phyloP scores from a whole-genome alignment of 2,113 vertebrate genomes.

The Sphyrna mokarran region DNA sequence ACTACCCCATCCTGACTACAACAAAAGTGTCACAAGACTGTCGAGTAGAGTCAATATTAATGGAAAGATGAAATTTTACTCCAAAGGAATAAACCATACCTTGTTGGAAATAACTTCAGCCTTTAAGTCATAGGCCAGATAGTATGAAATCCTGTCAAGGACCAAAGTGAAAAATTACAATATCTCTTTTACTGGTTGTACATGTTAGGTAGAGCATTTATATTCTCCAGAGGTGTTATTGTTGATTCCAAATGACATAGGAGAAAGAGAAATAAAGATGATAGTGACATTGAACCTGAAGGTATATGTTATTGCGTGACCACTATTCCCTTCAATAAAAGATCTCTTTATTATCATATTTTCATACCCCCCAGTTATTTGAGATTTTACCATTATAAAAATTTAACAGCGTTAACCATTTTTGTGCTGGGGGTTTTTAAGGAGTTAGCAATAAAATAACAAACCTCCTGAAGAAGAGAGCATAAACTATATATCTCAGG shows the following conservation, averaged over 20 bases:
- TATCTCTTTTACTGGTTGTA: not conserved
- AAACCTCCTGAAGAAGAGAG: not conserved
- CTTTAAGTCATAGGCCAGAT: no score
- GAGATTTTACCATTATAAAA: not conserved
- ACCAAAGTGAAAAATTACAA: not conserved
- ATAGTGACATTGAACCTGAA: slow-evolving; percentile 29
- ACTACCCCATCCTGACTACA: not conserved
- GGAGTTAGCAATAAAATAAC: not conserved
- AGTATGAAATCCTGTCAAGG: not conserved
- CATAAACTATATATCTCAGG: not conserved
- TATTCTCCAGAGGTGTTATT: not conserved
- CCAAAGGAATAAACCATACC: not conserved
- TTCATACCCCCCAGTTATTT: not conserved
- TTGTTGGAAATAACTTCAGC: not conserved
- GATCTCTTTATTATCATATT: slow-evolving; percentile 25
- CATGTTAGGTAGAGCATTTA: not conserved
- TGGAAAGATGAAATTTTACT: not conserved
- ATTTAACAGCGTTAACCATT: not conserved
- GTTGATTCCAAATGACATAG: slow-evolving; percentile 26
- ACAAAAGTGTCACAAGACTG: not conserved
- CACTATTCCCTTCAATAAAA: slow-evolving; percentile 28
- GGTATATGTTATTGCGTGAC: slow-evolving; percentile 17
- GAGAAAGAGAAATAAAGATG: slow-evolving; percentile 17
- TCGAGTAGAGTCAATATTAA: not conserved
- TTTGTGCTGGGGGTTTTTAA: not conserved